Evolutionary conservation across 2,888 invertebrate species (phyloP).

Genomic region (Drosophila robusta): DNA sequence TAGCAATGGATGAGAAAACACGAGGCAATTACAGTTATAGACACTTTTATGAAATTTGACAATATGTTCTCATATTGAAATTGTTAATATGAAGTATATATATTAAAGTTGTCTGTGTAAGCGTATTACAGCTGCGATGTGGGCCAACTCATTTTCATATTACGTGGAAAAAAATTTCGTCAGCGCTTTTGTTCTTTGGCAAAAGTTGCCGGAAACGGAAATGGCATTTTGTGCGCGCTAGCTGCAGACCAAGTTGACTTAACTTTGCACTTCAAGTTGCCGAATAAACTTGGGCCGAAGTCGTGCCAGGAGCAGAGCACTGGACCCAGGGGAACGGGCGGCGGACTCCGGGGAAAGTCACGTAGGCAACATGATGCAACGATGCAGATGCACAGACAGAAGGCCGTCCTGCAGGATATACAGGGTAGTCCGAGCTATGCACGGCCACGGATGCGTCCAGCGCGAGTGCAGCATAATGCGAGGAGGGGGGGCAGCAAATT

Average conservation of each 20-base stretch:
- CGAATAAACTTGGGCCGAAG: slow-evolving; percentile 74
- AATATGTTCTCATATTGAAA: not conserved
- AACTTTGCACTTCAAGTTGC: slow-evolving; percentile 78
- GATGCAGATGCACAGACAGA: slow-evolving; percentile 58
- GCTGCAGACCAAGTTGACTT: slow-evolving; percentile 68
- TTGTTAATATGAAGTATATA: too few relatives aligned
- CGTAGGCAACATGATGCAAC: slow-evolving; percentile 51
- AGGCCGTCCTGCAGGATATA: not conserved
- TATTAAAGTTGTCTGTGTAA: not conserved
- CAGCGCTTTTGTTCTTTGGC: slow-evolving; percentile 58
- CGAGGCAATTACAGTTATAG: too few relatives aligned
- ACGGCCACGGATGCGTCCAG: slow-evolving; percentile 17
- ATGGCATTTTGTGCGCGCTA: slow-evolving; percentile 73
- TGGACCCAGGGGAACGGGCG: not conserved
- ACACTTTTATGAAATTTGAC: too few relatives aligned
- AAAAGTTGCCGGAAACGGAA: slow-evolving; percentile 78
- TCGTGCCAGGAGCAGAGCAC: slow-evolving; percentile 31
- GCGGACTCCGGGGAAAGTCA: slow-evolving; percentile 18
- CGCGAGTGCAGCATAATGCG: not conserved
- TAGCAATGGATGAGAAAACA: too few relatives aligned
- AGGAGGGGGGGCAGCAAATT: slow-evolving; percentile 52
- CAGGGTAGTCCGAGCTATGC: slow-evolving; percentile 24
- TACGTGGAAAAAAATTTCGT: not conserved
- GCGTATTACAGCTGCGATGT: slow-evolving; percentile 12
- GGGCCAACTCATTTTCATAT: not conserved